A percentile compares a stretch with the other conserved stretches of the same genome.
Evolutionary conservation across 2,888 invertebrate species (phyloP).

Genomic region (Dolichomitus sp.): DNA sequence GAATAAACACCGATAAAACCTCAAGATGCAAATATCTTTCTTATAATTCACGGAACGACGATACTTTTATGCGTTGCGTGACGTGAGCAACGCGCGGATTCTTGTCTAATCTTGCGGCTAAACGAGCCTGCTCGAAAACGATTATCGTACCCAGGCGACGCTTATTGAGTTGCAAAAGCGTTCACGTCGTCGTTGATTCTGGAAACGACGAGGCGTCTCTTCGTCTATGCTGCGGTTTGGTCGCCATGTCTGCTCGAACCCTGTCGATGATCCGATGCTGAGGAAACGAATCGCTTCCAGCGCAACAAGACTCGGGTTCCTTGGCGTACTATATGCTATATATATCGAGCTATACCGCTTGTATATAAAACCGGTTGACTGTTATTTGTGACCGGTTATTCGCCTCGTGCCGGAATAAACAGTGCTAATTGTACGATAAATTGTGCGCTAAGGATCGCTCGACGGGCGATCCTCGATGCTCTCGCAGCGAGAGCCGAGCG

Average conservation of each 20-base stretch:
- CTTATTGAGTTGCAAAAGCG: slow-evolving; percentile 52
- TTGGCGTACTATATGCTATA: slow-evolving; percentile 13
- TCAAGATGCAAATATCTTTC: slow-evolving; percentile 18
- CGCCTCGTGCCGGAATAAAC: slow-evolving; percentile 73
- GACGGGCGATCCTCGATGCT: slow-evolving; percentile 63
- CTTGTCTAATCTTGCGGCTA: slow-evolving; percentile 57
- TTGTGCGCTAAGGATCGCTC: slow-evolving; percentile 68
- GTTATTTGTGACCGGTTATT: slow-evolving; percentile 72
- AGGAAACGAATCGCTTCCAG: slow-evolving; percentile 1
- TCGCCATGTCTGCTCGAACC: background rate
- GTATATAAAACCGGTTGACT: slow-evolving; percentile 75
- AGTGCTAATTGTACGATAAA: slow-evolving; percentile 79
- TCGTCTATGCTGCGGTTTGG: background rate
- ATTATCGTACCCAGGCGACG: slow-evolving; percentile 31
- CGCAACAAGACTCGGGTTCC: slow-evolving; percentile 2
- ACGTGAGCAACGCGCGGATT: slow-evolving; percentile 42
- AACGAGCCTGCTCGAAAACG: slow-evolving; percentile 43
- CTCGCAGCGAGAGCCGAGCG: slow-evolving; percentile 56
- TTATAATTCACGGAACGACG: slow-evolving; percentile 11
- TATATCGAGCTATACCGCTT: slow-evolving; percentile 30
- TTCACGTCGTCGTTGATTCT: slow-evolving; percentile 26
- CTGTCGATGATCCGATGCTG: background rate
- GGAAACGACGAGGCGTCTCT: background rate
- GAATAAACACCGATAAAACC: slow-evolving; percentile 31
- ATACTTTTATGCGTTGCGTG: slow-evolving; percentile 9